Percentiles rank a stretch among this genome's conserved stretches.
Evolutionary conservation across 2,888 invertebrate genomes (phyloP).

Genomic region (Scaptomyza flava): DNA sequence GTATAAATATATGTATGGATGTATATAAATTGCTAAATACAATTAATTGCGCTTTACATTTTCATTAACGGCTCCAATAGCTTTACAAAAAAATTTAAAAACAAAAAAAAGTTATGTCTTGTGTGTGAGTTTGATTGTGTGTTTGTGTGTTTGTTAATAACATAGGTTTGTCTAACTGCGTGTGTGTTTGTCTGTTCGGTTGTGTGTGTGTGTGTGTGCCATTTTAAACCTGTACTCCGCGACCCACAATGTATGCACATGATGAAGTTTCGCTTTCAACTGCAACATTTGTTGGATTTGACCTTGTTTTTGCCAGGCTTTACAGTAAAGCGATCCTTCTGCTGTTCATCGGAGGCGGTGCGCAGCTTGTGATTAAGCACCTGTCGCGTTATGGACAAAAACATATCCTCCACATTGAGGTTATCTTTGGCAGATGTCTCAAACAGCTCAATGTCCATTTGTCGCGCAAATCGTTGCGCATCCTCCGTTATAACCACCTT

Average conservation of each 20-base stretch:
- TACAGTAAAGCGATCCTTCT: conserved; percentile 83
- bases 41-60: conserved; percentile 77
- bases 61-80: conserved; percentile 64
- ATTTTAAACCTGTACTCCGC: conserved; percentile 65
- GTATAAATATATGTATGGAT: conserved; percentile 57
- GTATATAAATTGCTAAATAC: conserved; percentile 76
- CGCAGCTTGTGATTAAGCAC: conserved; percentile 84
- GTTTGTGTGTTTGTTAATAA: conserved; percentile 33
- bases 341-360: conserved; percentile 83
- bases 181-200: conserved; percentile 16
- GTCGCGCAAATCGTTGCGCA: conserved; percentile 97
- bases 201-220: conserved; percentile 38
- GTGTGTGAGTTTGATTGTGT: conserved; percentile 16
- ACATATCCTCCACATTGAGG: conserved; percentile 99
- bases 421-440: conserved; percentile 99
- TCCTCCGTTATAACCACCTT: conserved; percentile 99
- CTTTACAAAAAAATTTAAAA: conserved; percentile 46
- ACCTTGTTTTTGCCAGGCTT: conserved; percentile 80
- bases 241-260: conserved; percentile 43
- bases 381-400: conserved; percentile 88
- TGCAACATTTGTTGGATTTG: conserved; percentile 84
- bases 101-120: conserved; percentile 37
- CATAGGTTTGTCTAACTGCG: conserved; percentile 36
- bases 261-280: conserved; percentile 73
- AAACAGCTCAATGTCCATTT: conserved; percentile 98